Percentiles rank a stretch among this genome's conserved stretches.
Conservation (phyloP, 1,140 invertebrate species). For the Temnothorax nylanderi region DNA sequence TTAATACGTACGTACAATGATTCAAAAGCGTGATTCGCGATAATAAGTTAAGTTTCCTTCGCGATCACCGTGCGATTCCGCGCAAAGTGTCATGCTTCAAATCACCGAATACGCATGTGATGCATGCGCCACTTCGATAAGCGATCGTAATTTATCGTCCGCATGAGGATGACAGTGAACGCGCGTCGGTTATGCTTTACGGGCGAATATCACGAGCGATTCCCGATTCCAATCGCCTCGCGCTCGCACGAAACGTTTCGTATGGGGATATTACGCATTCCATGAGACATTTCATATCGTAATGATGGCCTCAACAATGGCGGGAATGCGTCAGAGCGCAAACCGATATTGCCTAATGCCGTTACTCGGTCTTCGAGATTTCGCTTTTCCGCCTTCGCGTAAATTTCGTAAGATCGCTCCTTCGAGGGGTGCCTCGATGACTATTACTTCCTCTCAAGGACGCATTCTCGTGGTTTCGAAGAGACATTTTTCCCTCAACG, state of each 20-base stretch:
- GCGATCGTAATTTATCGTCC: conserved; percentile 83
- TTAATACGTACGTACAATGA: conserved; percentile 82
- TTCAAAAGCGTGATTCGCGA: conserved; percentile 56
- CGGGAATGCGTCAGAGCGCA: not conserved
- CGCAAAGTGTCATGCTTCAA: conserved; percentile 59
- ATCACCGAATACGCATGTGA: conserved; percentile 61
- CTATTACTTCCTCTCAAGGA: conserved; percentile 51
- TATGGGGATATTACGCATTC: not conserved
- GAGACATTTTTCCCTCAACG: conserved; percentile 51
- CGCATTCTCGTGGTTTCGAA: conserved; percentile 17
- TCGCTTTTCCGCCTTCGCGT: not conserved
- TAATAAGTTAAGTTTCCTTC: conserved; percentile 55
- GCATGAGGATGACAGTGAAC: conserved; percentile 78
- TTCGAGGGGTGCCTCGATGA: conserved; percentile 44
- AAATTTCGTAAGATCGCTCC: conserved; percentile 24
- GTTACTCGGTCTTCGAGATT: not conserved
- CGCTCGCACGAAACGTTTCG: not conserved
- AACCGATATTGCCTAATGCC: not conserved
- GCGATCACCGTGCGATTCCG: conserved; percentile 61
- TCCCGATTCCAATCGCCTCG: conserved; percentile 4
- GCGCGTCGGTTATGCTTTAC: conserved; percentile 65
- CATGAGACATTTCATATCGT: conserved; percentile 7
- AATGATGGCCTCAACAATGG: not conserved
- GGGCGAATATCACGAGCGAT: conserved; percentile 25
- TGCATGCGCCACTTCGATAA: conserved; percentile 53